phyloP scores from a whole-genome alignment of 2,888 invertebrate species.

The Scotopteryx bipunctaria region DNA sequence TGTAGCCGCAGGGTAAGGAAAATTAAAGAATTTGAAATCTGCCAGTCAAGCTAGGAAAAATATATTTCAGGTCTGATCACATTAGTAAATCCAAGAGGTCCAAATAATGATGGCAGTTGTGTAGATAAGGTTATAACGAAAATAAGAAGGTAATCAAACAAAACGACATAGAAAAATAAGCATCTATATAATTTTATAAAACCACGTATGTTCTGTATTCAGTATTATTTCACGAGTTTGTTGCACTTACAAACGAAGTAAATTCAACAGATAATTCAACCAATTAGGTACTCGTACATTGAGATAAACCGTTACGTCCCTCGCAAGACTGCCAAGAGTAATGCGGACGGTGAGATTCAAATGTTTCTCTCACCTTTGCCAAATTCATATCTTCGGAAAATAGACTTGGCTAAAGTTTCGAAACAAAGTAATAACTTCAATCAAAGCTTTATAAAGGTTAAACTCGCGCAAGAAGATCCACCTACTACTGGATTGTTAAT shows the following conservation, averaged over 20 bases:
- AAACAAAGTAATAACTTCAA: slow-evolving; percentile 1
- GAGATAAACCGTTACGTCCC: slow-evolving; percentile 1
- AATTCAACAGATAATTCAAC: slow-evolving; percentile 12
- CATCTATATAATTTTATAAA: not conserved
- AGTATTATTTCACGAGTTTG: not conserved
- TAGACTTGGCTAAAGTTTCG: slow-evolving; percentile 10
- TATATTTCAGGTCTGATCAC: too few species aligned
- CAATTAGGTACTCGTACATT: slow-evolving; percentile 9
- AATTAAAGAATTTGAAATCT: too few species aligned
- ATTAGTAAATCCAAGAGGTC: too few species aligned
- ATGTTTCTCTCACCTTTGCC: slow-evolving; percentile 19
- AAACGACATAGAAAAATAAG: too few species aligned
- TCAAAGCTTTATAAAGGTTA: slow-evolving; percentile 2
- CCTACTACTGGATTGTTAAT: not conserved
- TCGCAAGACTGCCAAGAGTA: slow-evolving; percentile 19
- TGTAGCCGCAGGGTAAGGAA: too few species aligned
- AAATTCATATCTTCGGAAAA: slow-evolving; percentile 17
- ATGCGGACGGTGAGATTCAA: slow-evolving; percentile 6
- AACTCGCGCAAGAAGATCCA: not conserved
- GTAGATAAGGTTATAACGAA: too few species aligned
- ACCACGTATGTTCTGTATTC: not conserved
- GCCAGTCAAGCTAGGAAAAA: too few species aligned
- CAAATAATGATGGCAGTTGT: too few species aligned
- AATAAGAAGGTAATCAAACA: too few species aligned
- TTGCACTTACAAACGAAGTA: slow-evolving; percentile 7